These are phyloP conservation scores for Dryobota labecula DNA, from an alignment of 2,888 invertebrate genomes.

Conservation along the genomic window DNA sequence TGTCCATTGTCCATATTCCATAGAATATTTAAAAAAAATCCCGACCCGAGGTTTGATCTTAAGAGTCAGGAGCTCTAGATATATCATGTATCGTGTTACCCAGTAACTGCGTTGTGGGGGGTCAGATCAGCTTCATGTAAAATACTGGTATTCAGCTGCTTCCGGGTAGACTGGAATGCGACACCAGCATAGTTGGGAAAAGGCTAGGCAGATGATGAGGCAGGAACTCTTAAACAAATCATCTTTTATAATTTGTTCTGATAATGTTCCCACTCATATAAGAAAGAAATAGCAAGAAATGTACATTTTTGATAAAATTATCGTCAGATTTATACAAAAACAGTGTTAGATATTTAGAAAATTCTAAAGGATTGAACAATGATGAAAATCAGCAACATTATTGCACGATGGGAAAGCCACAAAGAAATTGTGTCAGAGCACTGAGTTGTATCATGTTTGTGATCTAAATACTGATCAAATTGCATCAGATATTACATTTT, in stretches of 20 bases:
- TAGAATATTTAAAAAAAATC: not conserved
- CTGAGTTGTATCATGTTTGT: slow-evolving; percentile 16
- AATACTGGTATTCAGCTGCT: not conserved
- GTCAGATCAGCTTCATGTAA: not conserved
- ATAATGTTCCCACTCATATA: not conserved
- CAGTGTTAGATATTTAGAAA: too few species aligned
- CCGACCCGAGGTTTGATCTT: not conserved
- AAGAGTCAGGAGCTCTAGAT: not conserved
- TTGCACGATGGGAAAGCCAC: not conserved
- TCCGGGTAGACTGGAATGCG: too few species aligned
- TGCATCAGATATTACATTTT: slow-evolving; percentile 17
- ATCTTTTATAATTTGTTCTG: not conserved
- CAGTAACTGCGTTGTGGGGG: not conserved
- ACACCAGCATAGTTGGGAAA: not conserved
- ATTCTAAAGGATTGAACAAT: not conserved
- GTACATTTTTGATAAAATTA: not conserved
- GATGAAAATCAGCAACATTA: not conserved
- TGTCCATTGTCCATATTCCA: too few species aligned
- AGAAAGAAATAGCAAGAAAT: not conserved
- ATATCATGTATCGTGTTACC: not conserved
- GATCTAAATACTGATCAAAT: slow-evolving; percentile 3
- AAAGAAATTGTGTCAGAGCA: not conserved
- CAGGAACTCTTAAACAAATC: not conserved
- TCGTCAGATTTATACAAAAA: not conserved
- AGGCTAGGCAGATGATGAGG: not conserved